A percentile compares a stretch with the other conserved stretches of the same genome.
Evolutionary conservation across 2,888 invertebrate genomes (phyloP).

Genomic region (Eledona agricola): DNA sequence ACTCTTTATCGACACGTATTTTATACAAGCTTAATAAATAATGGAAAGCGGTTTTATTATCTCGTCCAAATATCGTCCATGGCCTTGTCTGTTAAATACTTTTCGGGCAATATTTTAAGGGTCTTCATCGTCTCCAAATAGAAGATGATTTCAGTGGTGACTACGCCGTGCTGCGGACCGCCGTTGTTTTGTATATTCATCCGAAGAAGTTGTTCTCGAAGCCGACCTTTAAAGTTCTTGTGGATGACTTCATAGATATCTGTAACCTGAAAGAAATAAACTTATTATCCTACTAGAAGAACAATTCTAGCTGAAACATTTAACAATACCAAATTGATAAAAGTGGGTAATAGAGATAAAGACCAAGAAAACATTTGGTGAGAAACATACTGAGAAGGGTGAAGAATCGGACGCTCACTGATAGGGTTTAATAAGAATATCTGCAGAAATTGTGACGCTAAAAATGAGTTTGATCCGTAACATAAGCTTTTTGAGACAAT

Average conservation of each 20-base stretch:
- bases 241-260: constrained; percentile 73
- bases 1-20: constrained; percentile 21
- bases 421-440: no score
- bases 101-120: constrained; percentile 77
- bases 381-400: no score
- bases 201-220: constrained; percentile 83
- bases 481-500: no score
- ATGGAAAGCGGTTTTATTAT: constrained; percentile 57
- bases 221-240: constrained; percentile 84
- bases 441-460: no score
- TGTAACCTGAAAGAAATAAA: constrained; percentile 51
- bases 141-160: constrained; percentile 91
- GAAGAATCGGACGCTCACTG: no score
- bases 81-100: constrained; percentile 78
- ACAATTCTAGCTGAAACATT: no score
- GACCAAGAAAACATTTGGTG: no score
- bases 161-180: constrained; percentile 95
- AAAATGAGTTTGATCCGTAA: no score
- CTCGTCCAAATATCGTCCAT: constrained; percentile 86
- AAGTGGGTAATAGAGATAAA: no score
- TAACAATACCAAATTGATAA: no score
- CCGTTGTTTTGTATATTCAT: constrained; percentile 94
- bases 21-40: constrained; percentile 35
- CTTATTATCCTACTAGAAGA: no score
- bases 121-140: constrained; percentile 88